phyloP scores from a whole-genome alignment of 2,113 vertebrate species.

The Dasyprocta punctata region DNA sequence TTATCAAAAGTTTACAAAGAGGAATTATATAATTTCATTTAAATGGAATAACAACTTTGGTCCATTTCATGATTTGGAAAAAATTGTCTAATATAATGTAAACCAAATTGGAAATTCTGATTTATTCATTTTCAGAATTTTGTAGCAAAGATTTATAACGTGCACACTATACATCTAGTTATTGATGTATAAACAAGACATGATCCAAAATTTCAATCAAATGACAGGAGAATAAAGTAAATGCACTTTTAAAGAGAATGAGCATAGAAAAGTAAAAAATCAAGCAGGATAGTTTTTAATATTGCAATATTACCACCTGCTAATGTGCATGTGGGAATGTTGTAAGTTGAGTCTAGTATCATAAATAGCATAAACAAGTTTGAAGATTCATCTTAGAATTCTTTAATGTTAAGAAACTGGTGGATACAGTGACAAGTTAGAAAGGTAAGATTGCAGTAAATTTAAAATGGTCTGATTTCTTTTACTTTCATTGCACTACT shows the following conservation, averaged over 20 bases:
- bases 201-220: conserved; percentile 39
- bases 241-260: not conserved
- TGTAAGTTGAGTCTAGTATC: conserved; percentile 1
- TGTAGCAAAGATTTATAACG: not conserved
- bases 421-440: not conserved
- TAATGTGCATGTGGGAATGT: not conserved
- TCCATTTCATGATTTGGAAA: not conserved
- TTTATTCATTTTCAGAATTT: not conserved
- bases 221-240: not conserved
- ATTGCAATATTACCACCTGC: not conserved
- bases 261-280: not conserved
- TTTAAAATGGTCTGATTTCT: not conserved
- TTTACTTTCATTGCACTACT: conserved; percentile 12
- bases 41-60: not conserved
- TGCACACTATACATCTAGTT: not conserved
- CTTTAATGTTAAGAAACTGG: conserved; percentile 9
- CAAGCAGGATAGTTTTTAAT: not conserved
- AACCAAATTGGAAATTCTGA: not conserved
- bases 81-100: not conserved
- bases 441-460: not conserved
- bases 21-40: not conserved
- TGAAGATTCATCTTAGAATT: not conserved
- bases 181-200: conserved; percentile 57
- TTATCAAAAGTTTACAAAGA: not conserved
- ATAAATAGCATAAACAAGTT: not conserved